A percentile compares a stretch with the other conserved stretches of the same genome.
These are phyloP conservation scores for Illadopsis cleaveri DNA, from an alignment of 2,113 vertebrate species.

Conservation along the genomic window DNA sequence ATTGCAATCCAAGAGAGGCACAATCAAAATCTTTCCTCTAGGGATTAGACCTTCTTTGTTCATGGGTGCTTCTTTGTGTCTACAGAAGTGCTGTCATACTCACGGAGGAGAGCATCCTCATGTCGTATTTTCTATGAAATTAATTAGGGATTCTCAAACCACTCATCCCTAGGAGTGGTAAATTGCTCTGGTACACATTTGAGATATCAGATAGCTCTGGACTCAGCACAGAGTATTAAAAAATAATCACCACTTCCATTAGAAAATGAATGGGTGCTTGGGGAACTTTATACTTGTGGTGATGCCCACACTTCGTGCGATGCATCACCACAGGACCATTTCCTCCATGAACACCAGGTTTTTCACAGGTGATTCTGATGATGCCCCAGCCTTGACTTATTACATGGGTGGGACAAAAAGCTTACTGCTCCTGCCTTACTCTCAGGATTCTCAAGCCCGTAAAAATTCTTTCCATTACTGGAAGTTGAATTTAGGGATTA, in stretches of 20 bases:
- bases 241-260: not conserved
- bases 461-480: not conserved
- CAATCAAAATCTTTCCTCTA: not conserved
- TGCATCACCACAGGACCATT: not conserved
- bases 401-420: not conserved
- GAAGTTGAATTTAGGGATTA: not conserved
- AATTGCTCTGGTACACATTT: not conserved
- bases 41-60: not conserved
- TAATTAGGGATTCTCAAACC: not conserved
- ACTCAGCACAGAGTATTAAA: not conserved
- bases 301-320: not conserved
- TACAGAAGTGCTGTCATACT: not conserved
- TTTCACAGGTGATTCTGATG: not conserved
- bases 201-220: not conserved
- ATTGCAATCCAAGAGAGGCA: not conserved
- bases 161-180: not conserved
- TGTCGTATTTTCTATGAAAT: not conserved
- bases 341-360: not conserved
- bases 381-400: not conserved
- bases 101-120: not conserved
- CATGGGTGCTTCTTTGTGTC: not conserved
- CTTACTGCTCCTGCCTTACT: not conserved
- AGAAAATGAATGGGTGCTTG: not conserved
- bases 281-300: not conserved
- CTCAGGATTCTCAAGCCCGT: not conserved